Evolutionary conservation across 2,888 invertebrate species (phyloP), one percentile per base, ranked within the genome.

Genomic region (Agriotes lineatus): DNA sequence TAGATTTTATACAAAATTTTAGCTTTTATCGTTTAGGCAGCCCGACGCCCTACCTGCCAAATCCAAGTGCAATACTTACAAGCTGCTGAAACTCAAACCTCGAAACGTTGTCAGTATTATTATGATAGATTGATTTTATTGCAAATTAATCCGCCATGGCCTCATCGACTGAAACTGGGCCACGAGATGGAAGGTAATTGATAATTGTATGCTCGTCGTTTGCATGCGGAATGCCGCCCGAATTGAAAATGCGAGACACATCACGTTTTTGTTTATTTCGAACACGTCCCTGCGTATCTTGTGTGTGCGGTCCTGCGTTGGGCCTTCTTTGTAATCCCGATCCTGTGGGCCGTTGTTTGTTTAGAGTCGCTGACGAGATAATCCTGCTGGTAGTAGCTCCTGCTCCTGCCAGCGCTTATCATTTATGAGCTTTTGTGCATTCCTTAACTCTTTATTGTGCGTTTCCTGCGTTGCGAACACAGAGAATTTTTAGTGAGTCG

Each of bases 121-220:
- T 56, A 65, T 69, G 64, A 54, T 48, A 60, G 37, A 65, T 69
- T 69, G 61, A 66, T 69, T n/a, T 60, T 50, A 37, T 25, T 56
- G 58, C 57, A 45, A 63, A 48, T 56, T 52, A 60, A 60, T 35
- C 20, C 48, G 67, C 64, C 57, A 68, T 70, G 71, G 68, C 73
- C 22, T 42, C 73, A 44, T 56, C 71, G 35, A 68, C 59, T 48
- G 73, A 73, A 59, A 69, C 20, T 67, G 65, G 67, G 54, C 50
- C 65, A 70, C 64, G 69, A 67, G 72, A 72, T 66, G 73, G 73
- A 70, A 73, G 73, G 73, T 73, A 73, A 72, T 61, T 44, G 54
- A 70, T 69, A 70, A 65, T 70, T 62, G 61, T 65, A 50, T n/a
- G n/a, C n/a, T n/a, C n/a, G n/a, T n/a, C n/a, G n/a, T 45, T 63